phyloP scores from a whole-genome alignment of 2,888 invertebrate species.

The Crepidodera aurea region DNA sequence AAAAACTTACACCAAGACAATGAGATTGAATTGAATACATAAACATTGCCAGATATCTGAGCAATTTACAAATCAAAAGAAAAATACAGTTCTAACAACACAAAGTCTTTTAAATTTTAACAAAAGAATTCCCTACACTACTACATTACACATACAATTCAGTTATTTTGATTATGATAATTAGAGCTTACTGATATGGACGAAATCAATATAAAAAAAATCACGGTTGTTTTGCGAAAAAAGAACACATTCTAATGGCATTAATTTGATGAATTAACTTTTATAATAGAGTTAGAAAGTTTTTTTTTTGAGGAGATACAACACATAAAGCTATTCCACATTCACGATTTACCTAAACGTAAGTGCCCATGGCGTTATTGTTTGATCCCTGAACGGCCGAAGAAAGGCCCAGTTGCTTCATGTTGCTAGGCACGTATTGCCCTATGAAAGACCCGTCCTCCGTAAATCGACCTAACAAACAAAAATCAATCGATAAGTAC shows the following conservation, averaged over 20 bases:
- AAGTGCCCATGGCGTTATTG: conserved; percentile 70
- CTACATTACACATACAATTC: conserved; percentile 34
- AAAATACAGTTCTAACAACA: conserved; percentile 10
- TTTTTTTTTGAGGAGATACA: conserved; percentile 38
- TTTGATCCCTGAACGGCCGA: conserved; percentile 58
- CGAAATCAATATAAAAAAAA: conserved; percentile 45
- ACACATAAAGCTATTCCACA: conserved; percentile 45
- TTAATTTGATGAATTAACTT: conserved; percentile 31
- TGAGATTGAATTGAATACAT: conserved; percentile 23
- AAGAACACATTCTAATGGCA: conserved; percentile 38
- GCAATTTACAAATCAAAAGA: conserved; percentile 9
- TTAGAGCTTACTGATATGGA: conserved; percentile 48
- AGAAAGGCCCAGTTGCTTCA: conserved; percentile 68
- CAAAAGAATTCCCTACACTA: conserved; percentile 28
- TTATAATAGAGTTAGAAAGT: conserved; percentile 37
- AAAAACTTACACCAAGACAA: conserved; percentile 22
- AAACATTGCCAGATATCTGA: conserved; percentile 19
- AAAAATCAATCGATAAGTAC: background rate
- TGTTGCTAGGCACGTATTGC: conserved; percentile 88
- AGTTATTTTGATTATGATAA: conserved; percentile 41
- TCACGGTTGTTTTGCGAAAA: conserved; percentile 39
- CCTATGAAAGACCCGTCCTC: conserved; percentile 98
- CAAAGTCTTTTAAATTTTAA: conserved; percentile 24
- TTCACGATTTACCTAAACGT: conserved; percentile 64
- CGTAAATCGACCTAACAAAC: conserved; percentile 81